A percentile compares a stretch with the other conserved stretches of the same genome.
phyloP scores from a whole-genome alignment of 2,113 vertebrate species.

The Sakesphorus luctuosus region DNA sequence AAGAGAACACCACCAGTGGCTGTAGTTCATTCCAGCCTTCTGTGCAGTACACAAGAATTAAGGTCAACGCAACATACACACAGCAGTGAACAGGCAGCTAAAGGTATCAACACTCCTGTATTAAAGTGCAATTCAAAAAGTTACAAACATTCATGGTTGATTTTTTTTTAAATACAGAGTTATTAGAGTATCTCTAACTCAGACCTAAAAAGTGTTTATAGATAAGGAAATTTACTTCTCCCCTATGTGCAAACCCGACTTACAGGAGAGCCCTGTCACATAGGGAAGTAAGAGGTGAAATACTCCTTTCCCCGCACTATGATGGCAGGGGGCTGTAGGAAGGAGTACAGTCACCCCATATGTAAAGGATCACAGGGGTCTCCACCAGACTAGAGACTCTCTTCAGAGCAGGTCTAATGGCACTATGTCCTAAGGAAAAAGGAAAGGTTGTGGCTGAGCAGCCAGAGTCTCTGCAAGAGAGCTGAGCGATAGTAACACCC shows the following conservation, averaged over 20 bases:
- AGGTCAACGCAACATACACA: neutral
- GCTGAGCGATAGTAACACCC: neutral
- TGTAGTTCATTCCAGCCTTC: neutral
- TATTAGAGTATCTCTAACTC: neutral
- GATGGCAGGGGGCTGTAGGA: neutral
- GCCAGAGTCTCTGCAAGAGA: neutral
- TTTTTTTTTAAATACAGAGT: conserved; percentile 24
- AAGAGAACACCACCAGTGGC: neutral
- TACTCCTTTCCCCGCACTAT: neutral
- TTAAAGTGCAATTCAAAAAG: conserved; percentile 73
- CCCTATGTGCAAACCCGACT: neutral
- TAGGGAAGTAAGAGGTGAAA: neutral
- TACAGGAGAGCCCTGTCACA: neutral
- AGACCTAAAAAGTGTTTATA: neutral
- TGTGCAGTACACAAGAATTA: neutral
- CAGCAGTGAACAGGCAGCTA: neutral
- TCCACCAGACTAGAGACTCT: neutral
- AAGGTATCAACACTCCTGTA: conserved; percentile 69
- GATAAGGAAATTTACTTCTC: neutral
- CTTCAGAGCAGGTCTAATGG: neutral
- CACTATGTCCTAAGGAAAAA: neutral
- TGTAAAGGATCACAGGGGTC: neutral
- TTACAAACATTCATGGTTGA: conserved; percentile 60
- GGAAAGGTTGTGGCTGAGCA: neutral
- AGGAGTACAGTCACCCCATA: neutral